Evolutionary conservation across 2,113 vertebrate genomes (phyloP), one percentile per base, ranked within the genome.

Genomic region (Empidonax traillii): DNA sequence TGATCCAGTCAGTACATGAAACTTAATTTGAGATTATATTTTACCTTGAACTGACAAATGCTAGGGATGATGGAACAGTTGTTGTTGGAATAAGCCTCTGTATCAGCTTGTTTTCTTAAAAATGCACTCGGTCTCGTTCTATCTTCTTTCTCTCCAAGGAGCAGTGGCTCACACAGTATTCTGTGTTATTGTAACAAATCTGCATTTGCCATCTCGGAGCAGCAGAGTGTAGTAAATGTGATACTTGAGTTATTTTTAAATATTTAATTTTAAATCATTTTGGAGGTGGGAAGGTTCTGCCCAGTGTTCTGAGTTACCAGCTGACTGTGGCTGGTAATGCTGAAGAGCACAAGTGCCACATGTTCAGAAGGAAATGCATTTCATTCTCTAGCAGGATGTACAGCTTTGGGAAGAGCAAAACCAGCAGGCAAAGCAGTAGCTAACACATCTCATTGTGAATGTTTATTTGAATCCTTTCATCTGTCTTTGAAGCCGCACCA

Each of bases 381-480:
- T 80, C 22, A 22, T 86, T 74, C 30, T 67, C 0, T n/a, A 90
- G 68, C 11, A 56, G 87, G 80, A 56, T n/a, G 22, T 76, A 74
- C 47, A 91, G 63, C 44, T 66, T 72, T 8, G 33, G 56, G 63
- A 5, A 5, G 81, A 91, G 46, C 61, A 77, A 81, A 90, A 66
- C 56, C 80, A 90, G 58, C 73, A 68, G 41, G 73, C 41, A 80
- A n/a, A 77, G 58, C 37, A 56, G 55, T 53, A 51, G 72, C 77
- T 78, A 89, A 41, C 37, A 17, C 68, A 43, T 75, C 72, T 87
- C 46, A 31, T 78, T 85, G 73, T 27, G 19, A 62, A n/a, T 56
- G 61, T 85, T 78, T 74, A 59, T 88, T 96, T 84, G 62, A 82
- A 37, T 73, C 81, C 79, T 95, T 87, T 97, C 78, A 92, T 91